Percentiles rank a stretch among this genome's conserved stretches.
Conservation (phyloP, 1,140 invertebrate species). For the Tribolium madens region DNA sequence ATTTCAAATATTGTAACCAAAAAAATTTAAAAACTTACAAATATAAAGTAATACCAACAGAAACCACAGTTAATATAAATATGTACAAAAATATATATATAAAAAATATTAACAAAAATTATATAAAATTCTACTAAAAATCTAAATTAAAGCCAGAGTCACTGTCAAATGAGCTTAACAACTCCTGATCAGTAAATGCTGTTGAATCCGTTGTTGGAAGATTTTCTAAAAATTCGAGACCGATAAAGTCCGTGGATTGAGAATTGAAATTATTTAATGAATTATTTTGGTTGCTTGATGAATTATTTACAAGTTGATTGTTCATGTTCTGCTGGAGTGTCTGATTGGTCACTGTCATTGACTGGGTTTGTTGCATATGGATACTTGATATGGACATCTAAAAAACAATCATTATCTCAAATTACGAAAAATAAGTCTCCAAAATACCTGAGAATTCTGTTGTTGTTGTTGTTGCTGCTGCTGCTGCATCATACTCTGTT, state of each 20-base stretch:
- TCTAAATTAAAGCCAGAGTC: constrained; percentile 70
- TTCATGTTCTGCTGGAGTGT: constrained; percentile 61
- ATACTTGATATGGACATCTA: constrained; percentile 73
- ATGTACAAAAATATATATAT: constrained; percentile 56
- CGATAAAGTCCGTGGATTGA: constrained; percentile 75
- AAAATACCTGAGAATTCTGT: constrained; percentile 61
- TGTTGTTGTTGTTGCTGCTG: constrained; percentile 65
- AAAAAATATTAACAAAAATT: constrained; percentile 49
- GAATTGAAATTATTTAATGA: constrained; percentile 68
- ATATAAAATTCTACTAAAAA: constrained; percentile 56
- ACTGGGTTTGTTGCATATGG: constrained; percentile 76
- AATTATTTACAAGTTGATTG: constrained; percentile 51
- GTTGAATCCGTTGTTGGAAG: constrained; percentile 77
- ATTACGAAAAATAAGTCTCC: not conserved
- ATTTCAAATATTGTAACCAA: not conserved
- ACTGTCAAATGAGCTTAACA: constrained; percentile 78
- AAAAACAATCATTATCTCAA: constrained; percentile 36
- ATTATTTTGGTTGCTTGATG: constrained; percentile 65
- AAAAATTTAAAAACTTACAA: too few species aligned
- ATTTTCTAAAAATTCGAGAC: constrained; percentile 84
- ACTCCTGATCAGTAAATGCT: constrained; percentile 81
- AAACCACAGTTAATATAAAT: constrained; percentile 56
- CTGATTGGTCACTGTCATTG: constrained; percentile 69
- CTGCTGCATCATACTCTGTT: constrained; percentile 64
- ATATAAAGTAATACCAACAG: constrained; percentile 26